Evolutionary conservation across 1,140 invertebrate species (phyloP).

Genomic region (Gryllus bimaculatus): DNA sequence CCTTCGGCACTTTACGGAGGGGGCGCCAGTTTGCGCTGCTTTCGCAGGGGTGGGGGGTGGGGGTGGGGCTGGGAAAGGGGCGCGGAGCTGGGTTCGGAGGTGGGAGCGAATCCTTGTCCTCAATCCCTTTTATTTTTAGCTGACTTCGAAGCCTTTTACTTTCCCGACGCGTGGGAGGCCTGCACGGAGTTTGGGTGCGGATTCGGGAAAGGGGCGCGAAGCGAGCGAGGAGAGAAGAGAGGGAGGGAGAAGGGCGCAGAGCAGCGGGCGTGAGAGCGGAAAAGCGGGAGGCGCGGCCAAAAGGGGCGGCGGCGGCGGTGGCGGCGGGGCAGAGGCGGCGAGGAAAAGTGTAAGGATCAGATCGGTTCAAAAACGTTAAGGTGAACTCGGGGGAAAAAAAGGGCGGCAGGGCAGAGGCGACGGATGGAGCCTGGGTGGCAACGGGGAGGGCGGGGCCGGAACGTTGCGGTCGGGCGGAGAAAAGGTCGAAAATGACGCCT

Average conservation of each 20-base stretch:
- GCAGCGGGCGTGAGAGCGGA: background rate
- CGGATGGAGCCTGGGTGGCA: too few relatives aligned
- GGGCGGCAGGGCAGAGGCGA: too few relatives aligned
- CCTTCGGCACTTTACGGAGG: background rate
- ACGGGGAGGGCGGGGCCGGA: too few relatives aligned
- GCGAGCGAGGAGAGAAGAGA: background rate
- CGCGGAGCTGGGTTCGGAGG: background rate
- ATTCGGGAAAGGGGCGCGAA: background rate
- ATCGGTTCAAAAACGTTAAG: background rate
- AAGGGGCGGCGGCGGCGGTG: too few relatives aligned
- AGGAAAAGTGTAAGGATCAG: background rate
- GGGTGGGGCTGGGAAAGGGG: background rate
- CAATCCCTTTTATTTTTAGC: slow-evolving; percentile 1
- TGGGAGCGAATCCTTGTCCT: background rate
- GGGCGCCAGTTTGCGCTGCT: background rate
- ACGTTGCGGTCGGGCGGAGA: too few relatives aligned
- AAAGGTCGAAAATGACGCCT: too few relatives aligned
- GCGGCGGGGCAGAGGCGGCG: background rate
- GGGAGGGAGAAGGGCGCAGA: too few relatives aligned
- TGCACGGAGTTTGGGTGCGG: background rate
- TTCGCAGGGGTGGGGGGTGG: background rate
- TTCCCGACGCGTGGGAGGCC: background rate
- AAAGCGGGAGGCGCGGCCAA: background rate
- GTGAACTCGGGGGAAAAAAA: background rate
- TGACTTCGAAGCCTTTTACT: background rate